Percentiles rank a stretch among this genome's conserved stretches.
Evolutionary conservation across 1,140 invertebrate genomes (phyloP).

Genomic region (Lordiphosa clarofinis): DNA sequence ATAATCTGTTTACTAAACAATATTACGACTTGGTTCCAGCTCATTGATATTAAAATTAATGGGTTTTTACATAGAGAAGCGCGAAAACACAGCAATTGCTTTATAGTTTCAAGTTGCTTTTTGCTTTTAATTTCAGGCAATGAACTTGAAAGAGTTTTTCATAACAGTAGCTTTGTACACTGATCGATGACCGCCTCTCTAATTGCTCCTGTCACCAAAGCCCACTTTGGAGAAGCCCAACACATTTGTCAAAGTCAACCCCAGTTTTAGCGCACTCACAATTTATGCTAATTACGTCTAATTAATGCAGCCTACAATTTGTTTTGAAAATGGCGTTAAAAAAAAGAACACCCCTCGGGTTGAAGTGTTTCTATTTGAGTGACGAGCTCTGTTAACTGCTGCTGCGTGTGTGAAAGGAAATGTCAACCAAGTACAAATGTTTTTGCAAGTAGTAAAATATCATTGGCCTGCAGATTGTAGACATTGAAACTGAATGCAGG

Average conservation of each 20-base stretch:
- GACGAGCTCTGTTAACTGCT: no score
- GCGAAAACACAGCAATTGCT: not conserved
- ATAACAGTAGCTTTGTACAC: constrained; percentile 17
- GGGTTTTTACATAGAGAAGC: no score
- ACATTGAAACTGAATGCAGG: constrained; percentile 15
- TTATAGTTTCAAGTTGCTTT: no score
- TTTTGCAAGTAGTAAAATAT: not conserved
- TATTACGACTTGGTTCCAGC: no score
- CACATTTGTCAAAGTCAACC: constrained; percentile 62
- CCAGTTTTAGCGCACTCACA: constrained; percentile 12
- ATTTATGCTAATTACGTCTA: constrained; percentile 51
- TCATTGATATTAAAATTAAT: not conserved
- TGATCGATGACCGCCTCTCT: constrained; percentile 51
- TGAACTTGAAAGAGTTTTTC: constrained; percentile 36
- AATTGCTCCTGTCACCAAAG: constrained; percentile 51
- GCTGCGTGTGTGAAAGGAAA: no score
- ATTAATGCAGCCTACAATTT: constrained; percentile 51
- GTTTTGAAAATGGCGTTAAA: constrained; percentile 19
- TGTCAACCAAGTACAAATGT: constrained; percentile 5
- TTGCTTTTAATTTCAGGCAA: not conserved
- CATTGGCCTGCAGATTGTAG: not conserved
- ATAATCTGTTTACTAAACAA: no score
- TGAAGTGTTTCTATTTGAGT: no score
- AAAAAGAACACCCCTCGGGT: no score
- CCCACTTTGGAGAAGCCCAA: not conserved